Evolutionary conservation across 2,888 invertebrate species (phyloP).

Genomic region (Heliconius ethilla): DNA sequence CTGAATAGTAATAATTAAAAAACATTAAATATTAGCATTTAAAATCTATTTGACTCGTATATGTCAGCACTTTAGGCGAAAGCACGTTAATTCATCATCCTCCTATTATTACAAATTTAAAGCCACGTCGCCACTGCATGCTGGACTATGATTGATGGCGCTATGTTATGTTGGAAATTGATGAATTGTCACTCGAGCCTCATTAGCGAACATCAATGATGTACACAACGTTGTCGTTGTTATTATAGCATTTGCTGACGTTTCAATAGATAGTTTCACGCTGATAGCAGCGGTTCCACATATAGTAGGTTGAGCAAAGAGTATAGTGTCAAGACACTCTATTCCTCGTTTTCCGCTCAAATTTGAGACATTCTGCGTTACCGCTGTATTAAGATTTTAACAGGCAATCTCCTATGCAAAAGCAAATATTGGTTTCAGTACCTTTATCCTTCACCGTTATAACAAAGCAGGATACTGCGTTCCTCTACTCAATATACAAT

Average conservation of each 20-base stretch:
- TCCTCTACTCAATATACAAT: too few species aligned
- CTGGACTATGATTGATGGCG: constrained; percentile 21
- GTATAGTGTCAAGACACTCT: not conserved
- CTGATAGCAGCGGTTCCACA: not conserved
- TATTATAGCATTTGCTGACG: not conserved
- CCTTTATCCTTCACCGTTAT: too few species aligned
- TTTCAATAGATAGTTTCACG: too few species aligned
- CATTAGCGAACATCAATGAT: constrained; percentile 27
- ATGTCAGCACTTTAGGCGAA: not conserved
- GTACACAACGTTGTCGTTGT: not conserved
- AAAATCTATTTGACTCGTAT: not conserved
- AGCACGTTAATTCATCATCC: not conserved
- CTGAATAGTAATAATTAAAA: not conserved
- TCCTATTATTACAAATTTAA: constrained; percentile 12
- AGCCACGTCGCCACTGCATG: not conserved
- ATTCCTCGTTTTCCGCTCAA: not conserved
- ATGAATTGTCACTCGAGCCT: constrained; percentile 32
- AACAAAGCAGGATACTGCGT: too few species aligned
- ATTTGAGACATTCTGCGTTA: not conserved
- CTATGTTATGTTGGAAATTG: constrained; percentile 11
- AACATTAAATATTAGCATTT: not conserved
- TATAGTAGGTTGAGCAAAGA: not conserved
- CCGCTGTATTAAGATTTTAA: too few species aligned
- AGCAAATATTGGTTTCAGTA: too few species aligned
- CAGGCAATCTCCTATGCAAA: too few species aligned